A percentile compares a stretch with the other conserved stretches of the same genome.
phyloP scores from a whole-genome alignment of 2,113 vertebrate genomes.

The Neomonachus schauinslandi region DNA sequence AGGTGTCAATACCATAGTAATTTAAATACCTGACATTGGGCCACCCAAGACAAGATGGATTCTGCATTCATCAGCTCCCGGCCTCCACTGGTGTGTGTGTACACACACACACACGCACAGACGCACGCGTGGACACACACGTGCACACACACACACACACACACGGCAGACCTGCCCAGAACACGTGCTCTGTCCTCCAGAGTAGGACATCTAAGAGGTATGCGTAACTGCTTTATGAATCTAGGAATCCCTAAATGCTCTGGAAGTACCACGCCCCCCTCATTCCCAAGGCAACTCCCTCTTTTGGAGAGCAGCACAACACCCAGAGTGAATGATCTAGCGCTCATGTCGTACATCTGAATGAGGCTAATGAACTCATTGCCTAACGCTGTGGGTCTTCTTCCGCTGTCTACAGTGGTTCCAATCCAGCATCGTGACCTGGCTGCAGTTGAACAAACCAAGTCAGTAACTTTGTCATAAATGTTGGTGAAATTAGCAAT shows the following conservation, averaged over 20 bases:
- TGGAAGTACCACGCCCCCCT: background rate
- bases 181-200: background rate
- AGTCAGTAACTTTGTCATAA: background rate
- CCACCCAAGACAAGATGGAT: background rate
- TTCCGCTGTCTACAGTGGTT: background rate
- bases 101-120: background rate
- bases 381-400: background rate
- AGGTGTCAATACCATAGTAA: background rate
- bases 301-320: background rate
- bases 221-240: background rate
- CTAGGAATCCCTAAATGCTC: background rate
- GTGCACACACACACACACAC: background rate
- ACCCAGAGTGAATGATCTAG: background rate
- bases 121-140: too few relatives aligned
- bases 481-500: background rate
- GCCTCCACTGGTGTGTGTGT: background rate
- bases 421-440: background rate
- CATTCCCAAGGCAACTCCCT: background rate
- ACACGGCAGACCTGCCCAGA: background rate
- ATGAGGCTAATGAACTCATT: background rate
- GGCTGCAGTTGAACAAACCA: background rate
- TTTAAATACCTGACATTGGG: background rate
- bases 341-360: background rate
- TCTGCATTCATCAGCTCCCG: background rate
- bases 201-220: background rate